These are phyloP conservation scores for Manduca sexta DNA, from an alignment of 1,140 invertebrate genomes.

Conservation along the genomic window DNA sequence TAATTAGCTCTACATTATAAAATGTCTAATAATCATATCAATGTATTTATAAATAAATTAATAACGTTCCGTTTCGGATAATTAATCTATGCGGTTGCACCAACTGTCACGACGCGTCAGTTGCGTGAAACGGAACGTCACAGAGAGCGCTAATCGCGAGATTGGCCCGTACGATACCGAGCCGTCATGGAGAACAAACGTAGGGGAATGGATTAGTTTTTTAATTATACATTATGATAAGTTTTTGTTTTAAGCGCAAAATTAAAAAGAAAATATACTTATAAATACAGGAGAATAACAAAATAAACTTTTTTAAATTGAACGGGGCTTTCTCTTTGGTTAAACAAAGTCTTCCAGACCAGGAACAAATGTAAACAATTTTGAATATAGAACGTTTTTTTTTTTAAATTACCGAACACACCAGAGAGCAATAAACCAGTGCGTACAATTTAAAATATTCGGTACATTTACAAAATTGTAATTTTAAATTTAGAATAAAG, in stretches of 20 bases:
- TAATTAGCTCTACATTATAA: too few relatives aligned
- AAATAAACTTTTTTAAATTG: too few relatives aligned
- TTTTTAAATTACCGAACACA: constrained; percentile 12
- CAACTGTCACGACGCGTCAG: constrained; percentile 3
- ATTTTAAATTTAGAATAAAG: constrained; percentile 72
- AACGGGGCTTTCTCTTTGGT: too few relatives aligned
- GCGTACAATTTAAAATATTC: constrained; percentile 50
- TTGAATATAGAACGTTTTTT: not conserved
- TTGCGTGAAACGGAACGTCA: constrained; percentile 6
- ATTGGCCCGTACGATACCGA: constrained; percentile 5
- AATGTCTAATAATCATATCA: not conserved
- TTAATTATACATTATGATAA: not conserved
- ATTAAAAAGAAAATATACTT: too few relatives aligned
- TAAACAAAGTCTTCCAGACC: too few relatives aligned
- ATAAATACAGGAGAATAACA: too few relatives aligned
- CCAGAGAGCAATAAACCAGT: constrained; percentile 42
- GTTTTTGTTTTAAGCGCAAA: too few relatives aligned
- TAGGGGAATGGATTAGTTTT: not conserved
- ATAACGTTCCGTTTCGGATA: not conserved
- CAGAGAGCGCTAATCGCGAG: constrained; percentile 4
- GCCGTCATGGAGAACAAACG: not conserved
- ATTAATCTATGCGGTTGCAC: constrained; percentile 1
- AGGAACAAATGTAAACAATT: too few relatives aligned
- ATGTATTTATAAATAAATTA: constrained; percentile 1
- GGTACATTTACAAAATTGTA: constrained; percentile 62